Conservation (phyloP, 1,140 invertebrate species). For the Ridgeia piscesae region DNA sequence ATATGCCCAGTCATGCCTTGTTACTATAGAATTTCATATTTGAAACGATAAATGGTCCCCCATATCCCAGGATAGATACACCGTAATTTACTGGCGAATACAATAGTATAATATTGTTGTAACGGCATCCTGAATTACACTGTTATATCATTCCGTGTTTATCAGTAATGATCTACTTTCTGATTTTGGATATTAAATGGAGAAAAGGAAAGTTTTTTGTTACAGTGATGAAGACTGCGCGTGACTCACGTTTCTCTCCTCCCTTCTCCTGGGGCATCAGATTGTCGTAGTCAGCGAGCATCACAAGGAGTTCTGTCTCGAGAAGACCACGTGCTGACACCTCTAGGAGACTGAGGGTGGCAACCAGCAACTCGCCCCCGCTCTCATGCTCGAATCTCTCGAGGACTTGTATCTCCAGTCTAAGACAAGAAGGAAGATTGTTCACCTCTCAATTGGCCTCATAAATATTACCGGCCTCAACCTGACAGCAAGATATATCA, state of each 20-base stretch:
- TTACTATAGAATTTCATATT: not conserved
- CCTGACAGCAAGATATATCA: too few species aligned
- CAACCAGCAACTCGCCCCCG: slow-evolving; percentile 47
- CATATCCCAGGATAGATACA: too few species aligned
- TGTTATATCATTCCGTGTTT: not conserved
- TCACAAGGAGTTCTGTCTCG: slow-evolving; percentile 45
- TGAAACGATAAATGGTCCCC: too few species aligned
- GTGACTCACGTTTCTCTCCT: slow-evolving; percentile 1
- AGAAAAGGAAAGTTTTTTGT: too few species aligned
- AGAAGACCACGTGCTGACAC: slow-evolving; percentile 49
- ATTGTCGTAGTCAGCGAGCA: slow-evolving; percentile 22
- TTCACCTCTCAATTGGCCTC: too few species aligned
- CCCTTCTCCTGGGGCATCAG: slow-evolving; percentile 13
- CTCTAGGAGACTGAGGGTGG: slow-evolving; percentile 51
- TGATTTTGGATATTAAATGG: too few species aligned
- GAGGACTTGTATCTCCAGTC: slow-evolving; percentile 47
- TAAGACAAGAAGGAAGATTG: slow-evolving; percentile 34
- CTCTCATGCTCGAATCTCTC: slow-evolving; percentile 44
- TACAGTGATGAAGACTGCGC: not conserved
- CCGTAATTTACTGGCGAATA: too few species aligned
- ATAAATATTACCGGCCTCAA: too few species aligned
- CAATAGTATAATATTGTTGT: too few species aligned
- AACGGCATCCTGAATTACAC: too few species aligned
- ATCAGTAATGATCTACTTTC: not conserved
- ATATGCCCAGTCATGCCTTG: too few species aligned